phyloP scores from a whole-genome alignment of 2,888 invertebrate genomes.

The Caenorhabditis auriculariae region DNA sequence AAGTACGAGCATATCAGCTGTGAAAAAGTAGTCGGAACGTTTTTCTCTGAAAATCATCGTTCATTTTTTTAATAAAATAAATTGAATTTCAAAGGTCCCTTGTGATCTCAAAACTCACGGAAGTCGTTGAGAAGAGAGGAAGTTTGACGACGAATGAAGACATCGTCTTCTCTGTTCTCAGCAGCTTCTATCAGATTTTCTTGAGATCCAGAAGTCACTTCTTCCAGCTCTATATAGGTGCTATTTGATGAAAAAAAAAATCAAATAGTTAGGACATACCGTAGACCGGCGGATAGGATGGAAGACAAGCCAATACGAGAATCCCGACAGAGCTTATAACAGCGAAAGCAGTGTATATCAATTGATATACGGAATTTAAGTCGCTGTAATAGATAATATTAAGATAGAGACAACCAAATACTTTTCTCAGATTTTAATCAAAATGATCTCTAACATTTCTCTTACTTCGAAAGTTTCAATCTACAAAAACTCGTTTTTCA shows the following conservation, averaged over 20 bases:
- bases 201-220: constrained; percentile 2
- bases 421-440: too few relatives aligned
- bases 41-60: too few relatives aligned
- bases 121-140: too few relatives aligned
- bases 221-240: constrained; percentile 1
- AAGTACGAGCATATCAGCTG: constrained; percentile 81
- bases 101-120: too few relatives aligned
- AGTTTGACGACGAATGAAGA: too few relatives aligned
- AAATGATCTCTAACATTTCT: not conserved
- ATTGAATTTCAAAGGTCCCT: too few relatives aligned
- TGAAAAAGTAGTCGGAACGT: too few relatives aligned
- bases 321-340: constrained; percentile 23
- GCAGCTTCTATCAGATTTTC: constrained; percentile 1
- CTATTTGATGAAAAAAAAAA: not conserved
- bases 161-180: not conserved
- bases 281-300: constrained; percentile 8
- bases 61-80: too few relatives aligned
- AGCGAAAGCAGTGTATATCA: constrained; percentile 33
- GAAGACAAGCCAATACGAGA: constrained; percentile 19
- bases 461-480: not conserved
- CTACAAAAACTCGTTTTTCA: not conserved
- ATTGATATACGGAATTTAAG: constrained; percentile 16
- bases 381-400: constrained; percentile 30
- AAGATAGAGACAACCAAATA: too few relatives aligned
- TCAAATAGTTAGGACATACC: too few relatives aligned